These are phyloP conservation scores for Gambusia holbrooki DNA, from an alignment of 2,113 vertebrate species.

Conservation along the genomic window DNA sequence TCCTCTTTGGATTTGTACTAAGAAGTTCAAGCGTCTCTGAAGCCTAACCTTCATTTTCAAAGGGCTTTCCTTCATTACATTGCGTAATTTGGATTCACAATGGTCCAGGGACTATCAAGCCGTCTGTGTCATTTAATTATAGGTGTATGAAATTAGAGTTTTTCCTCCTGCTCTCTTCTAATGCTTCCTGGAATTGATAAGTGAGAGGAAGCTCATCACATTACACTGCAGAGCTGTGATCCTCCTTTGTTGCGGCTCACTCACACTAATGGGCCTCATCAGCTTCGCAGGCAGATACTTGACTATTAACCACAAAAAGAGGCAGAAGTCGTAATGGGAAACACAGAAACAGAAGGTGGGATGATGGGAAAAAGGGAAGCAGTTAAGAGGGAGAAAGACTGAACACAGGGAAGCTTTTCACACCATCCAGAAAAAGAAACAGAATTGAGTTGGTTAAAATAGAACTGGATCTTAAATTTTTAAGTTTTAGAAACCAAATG, in stretches of 20 bases:
- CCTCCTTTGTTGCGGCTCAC: constrained; percentile 81
- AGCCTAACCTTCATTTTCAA: constrained; percentile 30
- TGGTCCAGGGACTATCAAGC: constrained; percentile 77
- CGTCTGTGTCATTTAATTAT: constrained; percentile 88
- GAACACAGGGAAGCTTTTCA: background rate
- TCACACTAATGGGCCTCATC: constrained; percentile 87
- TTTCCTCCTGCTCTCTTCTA: constrained; percentile 75
- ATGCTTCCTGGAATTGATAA: constrained; percentile 83
- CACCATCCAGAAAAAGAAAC: background rate
- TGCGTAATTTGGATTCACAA: constrained; percentile 73
- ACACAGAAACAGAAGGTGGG: constrained; percentile 2
- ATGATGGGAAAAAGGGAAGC: background rate
- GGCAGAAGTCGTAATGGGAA: constrained; percentile 57
- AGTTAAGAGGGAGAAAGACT: background rate
- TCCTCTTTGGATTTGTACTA: background rate
- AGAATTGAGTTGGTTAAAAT: background rate
- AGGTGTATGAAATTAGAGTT: constrained; percentile 85
- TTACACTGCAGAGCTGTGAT: constrained; percentile 80
- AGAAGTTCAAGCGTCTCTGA: constrained; percentile 27
- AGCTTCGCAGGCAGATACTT: constrained; percentile 83
- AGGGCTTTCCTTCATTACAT: constrained; percentile 70
- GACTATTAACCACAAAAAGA: constrained; percentile 82
- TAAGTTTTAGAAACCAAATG: background rate
- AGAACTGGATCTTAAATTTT: background rate
- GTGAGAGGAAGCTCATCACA: constrained; percentile 81